These are phyloP conservation scores for Proisotoma minuta DNA, from an alignment of 2,888 invertebrate genomes.

Conservation along the genomic window DNA sequence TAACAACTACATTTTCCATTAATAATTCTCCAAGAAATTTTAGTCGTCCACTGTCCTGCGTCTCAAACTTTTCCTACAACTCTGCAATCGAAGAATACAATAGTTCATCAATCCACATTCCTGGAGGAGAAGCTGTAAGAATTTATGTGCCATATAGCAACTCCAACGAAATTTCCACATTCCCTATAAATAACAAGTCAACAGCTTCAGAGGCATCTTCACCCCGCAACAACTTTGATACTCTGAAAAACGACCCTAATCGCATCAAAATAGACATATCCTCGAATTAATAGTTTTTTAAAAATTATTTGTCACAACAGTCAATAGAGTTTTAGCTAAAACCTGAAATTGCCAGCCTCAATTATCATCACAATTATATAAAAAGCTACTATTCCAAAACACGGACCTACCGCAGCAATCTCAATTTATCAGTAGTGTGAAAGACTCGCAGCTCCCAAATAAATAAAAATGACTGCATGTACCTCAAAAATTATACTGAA, in stretches of 20 bases:
- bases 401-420: no score
- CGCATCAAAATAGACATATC: slow-evolving; percentile 47
- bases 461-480: no score
- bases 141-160: slow-evolving; percentile 47
- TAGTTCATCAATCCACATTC: slow-evolving; percentile 41
- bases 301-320: no score
- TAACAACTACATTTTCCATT: slow-evolving; percentile 37
- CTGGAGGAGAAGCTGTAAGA: slow-evolving; percentile 43
- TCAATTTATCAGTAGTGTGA: no score
- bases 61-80: slow-evolving; percentile 37
- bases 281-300: slow-evolving; percentile 4
- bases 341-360: no score
- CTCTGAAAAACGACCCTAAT: slow-evolving; percentile 45
- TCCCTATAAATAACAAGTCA: slow-evolving; percentile 9
- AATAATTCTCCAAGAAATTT: slow-evolving; percentile 36
- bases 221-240: slow-evolving; percentile 37
- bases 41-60: slow-evolving; percentile 36
- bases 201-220: slow-evolving; percentile 23
- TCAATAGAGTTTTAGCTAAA: no score
- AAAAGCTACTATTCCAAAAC: no score
- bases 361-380: no score
- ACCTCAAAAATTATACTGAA: no score
- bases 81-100: slow-evolving; percentile 31
- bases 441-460: no score
- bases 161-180: slow-evolving; percentile 14